Evolutionary conservation across 2,888 invertebrate species (phyloP).

Genomic region (Euspilapteryx auroguttella): DNA sequence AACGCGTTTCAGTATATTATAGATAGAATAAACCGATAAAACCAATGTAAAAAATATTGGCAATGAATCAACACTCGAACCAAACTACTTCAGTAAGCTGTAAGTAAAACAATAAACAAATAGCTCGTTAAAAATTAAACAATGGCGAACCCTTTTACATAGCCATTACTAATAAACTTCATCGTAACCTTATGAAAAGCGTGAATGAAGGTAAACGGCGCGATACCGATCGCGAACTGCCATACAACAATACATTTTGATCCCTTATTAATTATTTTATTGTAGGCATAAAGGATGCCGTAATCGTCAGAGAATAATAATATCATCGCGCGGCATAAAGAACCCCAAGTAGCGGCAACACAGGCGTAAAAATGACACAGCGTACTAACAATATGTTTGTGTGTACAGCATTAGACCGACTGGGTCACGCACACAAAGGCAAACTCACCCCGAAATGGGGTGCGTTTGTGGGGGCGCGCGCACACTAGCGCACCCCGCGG

Average conservation of each 20-base stretch:
- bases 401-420: slow-evolving; percentile 56
- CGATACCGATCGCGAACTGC: slow-evolving; percentile 50
- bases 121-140: slow-evolving; percentile 6
- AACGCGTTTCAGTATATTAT: too few relatives aligned
- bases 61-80: too few relatives aligned
- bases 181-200: slow-evolving; percentile 36
- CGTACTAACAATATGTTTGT: slow-evolving; percentile 56
- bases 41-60: too few relatives aligned
- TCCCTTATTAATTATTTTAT: slow-evolving; percentile 63
- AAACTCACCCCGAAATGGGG: slow-evolving; percentile 38
- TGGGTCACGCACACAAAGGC: slow-evolving; percentile 49
- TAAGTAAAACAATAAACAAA: slow-evolving; percentile 4
- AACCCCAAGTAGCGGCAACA: slow-evolving; percentile 57
- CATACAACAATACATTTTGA: slow-evolving; percentile 49
- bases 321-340: slow-evolving; percentile 56
- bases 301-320: slow-evolving; percentile 61
- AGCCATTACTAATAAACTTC: slow-evolving; percentile 32
- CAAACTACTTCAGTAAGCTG: too few relatives aligned
- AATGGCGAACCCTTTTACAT: slow-evolving; percentile 14
- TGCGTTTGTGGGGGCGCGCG: slow-evolving; percentile 33
- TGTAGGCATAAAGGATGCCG: slow-evolving; percentile 59
- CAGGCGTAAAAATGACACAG: slow-evolving; percentile 59
- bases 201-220: slow-evolving; percentile 38
- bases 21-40: too few relatives aligned
- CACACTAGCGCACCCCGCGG: slow-evolving; percentile 29